Conservation (phyloP, 1,140 invertebrate species). For the Tetragnatha versicolor region DNA sequence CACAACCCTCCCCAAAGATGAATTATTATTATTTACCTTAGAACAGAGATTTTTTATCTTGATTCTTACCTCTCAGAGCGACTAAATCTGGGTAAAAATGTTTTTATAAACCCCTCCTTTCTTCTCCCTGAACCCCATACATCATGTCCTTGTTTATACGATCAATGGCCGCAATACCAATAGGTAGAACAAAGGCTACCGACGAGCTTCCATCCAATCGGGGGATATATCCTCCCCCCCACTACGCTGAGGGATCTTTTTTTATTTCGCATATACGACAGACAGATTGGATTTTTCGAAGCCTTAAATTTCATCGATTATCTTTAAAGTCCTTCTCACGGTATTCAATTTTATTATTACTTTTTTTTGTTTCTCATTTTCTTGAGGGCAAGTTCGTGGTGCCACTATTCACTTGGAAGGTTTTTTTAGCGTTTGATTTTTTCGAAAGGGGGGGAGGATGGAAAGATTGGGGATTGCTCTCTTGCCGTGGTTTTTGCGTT, state of each 20-base stretch:
- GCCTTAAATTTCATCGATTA: conserved; percentile 43
- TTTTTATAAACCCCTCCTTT: conserved; percentile 1
- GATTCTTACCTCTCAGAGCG: background rate
- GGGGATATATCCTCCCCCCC: background rate
- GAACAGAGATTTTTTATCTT: background rate
- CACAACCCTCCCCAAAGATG: background rate
- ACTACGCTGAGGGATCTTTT: background rate
- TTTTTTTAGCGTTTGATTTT: too few species aligned
- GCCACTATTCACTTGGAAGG: too few species aligned
- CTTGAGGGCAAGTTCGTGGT: conserved; percentile 14
- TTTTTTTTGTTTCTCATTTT: background rate
- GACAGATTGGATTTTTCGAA: conserved; percentile 35
- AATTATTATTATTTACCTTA: conserved; percentile 21
- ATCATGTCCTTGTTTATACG: conserved; percentile 11
- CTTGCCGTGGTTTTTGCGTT: too few species aligned
- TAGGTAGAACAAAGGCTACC: background rate
- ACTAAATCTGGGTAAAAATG: background rate
- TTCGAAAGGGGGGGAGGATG: too few species aligned
- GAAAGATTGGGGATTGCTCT: too few species aligned
- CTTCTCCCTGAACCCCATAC: conserved; percentile 15
- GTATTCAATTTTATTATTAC: conserved; percentile 16
- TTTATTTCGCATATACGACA: conserved; percentile 10
- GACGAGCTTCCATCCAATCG: conserved; percentile 2
- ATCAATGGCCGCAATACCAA: background rate
- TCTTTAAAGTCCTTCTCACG: conserved; percentile 36